Base-by-base conservation (phyloP, 2,113 vertebrate species). In the Dissostichus mawsoni region DNA sequence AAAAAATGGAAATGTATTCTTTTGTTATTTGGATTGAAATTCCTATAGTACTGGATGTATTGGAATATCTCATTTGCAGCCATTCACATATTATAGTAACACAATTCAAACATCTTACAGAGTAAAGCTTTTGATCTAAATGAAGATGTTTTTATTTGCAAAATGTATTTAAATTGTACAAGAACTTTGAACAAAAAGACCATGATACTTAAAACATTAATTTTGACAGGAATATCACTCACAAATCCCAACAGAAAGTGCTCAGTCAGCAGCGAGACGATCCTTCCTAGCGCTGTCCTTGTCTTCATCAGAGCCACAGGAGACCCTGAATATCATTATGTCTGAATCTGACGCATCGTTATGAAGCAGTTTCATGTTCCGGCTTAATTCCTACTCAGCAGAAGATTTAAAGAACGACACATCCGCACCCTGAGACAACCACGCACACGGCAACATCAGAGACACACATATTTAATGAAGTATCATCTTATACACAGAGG, bases 341-440 rank as follows among this genome's bases (percentile, higher is more conserved):
- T 20, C 29, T 74, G 51, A 69, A 44, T 45, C 18, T 53, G 50
- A 50, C 48, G 20, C 73, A 67, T 56, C 25, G 52, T 74, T 47
- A 58, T 82, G 33, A 41, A 48, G 48, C 36, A 45, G 14, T 44
- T 69, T 69, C 11, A 48, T 83, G 56, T 73, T 68, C 14, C 10
- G 10, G 16, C 63, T 56, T 63, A 62, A 50, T 59, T 69, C 59
- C 16, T 48, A 45, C 63, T 73, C 20, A 36, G 51, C 61, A 81
- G 78, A 51, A 3, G 56, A 51, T 68, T 84, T 76, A 44, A 57
- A 62, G 56, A 72, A 72, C 62, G 55, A 71, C 61, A 76, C 67
- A 47, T 71, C 61, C 71, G 47, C 66, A 50, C 77, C 67, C 33
- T 25, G 41, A 41, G 47, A 80, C 55, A 56, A 10, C 14, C 55